These are phyloP conservation scores for Notamacropus eugenii DNA, from an alignment of 2,797 vertebrate genomes.

Conservation along the genomic window DNA sequence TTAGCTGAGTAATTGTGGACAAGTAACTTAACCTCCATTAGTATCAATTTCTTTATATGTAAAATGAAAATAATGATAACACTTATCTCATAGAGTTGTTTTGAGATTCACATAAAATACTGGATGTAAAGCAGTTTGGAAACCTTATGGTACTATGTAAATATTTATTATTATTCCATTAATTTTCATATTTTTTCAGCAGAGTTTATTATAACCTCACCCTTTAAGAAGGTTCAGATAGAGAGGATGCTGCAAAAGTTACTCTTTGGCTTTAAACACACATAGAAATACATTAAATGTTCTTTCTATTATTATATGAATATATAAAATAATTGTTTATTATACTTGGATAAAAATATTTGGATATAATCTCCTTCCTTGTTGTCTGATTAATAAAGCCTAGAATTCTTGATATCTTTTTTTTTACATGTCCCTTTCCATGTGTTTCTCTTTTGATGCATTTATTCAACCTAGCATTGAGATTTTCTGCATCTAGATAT, in stretches of 20 bases:
- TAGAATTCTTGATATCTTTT: background rate
- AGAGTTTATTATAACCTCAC: background rate
- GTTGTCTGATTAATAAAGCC: background rate
- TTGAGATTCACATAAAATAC: background rate
- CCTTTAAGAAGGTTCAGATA: background rate
- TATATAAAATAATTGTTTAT: background rate
- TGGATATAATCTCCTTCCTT: background rate
- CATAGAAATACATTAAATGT: background rate
- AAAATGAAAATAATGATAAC: background rate
- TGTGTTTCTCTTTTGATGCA: background rate
- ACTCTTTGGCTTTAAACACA: background rate
- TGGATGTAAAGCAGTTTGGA: background rate
- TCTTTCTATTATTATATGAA: background rate
- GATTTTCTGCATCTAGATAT: background rate
- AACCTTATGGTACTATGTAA: background rate
- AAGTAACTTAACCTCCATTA: background rate
- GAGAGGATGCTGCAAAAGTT: background rate
- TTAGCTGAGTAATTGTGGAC: background rate
- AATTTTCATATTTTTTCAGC: background rate
- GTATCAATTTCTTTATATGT: background rate
- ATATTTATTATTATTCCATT: background rate
- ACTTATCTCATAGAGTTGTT: background rate
- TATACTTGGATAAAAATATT: background rate
- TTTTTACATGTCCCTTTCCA: background rate
- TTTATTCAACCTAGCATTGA: background rate